These are phyloP conservation scores for Pangasius krempfi DNA, from an alignment of 2,797 vertebrate species.

Conservation along the genomic window DNA sequence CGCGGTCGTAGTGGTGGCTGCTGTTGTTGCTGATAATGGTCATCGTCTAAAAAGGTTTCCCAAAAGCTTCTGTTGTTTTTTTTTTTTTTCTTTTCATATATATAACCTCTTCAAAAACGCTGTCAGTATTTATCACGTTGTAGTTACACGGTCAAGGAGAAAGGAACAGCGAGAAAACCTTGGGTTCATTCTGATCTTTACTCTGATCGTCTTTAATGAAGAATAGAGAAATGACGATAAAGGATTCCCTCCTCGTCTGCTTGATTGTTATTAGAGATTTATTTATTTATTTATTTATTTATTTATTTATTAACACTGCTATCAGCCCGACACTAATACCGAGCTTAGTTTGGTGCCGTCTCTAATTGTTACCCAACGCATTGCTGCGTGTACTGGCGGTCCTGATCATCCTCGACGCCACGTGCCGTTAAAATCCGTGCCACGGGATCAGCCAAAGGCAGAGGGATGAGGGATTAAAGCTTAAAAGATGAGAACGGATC, in stretches of 20 bases:
- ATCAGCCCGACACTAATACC: not conserved
- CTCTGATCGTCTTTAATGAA: no score
- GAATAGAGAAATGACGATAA: no score
- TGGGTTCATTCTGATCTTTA: not conserved
- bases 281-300: no score
- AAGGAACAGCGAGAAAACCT: not conserved
- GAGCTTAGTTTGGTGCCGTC: not conserved
- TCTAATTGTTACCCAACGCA: not conserved
- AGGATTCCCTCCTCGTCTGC: no score
- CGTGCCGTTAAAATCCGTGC: not conserved
- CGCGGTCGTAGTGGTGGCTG: not conserved
- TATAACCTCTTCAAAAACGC: no score
- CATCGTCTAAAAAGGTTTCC: not conserved
- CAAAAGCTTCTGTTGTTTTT: no score
- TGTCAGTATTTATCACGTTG: not conserved
- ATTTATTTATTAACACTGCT: no score
- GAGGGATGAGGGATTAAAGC: not conserved
- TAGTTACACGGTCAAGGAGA: not conserved
- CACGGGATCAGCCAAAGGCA: not conserved
- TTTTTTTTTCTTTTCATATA: no score
- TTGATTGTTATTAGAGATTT: no score
- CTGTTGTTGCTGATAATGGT: not conserved
- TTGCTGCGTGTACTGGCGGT: not conserved
- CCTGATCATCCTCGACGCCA: not conserved
- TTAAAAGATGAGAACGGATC: not conserved